Evolutionary conservation across 2,888 invertebrate genomes (phyloP).

Genomic region (Auanema freiburgensis): DNA sequence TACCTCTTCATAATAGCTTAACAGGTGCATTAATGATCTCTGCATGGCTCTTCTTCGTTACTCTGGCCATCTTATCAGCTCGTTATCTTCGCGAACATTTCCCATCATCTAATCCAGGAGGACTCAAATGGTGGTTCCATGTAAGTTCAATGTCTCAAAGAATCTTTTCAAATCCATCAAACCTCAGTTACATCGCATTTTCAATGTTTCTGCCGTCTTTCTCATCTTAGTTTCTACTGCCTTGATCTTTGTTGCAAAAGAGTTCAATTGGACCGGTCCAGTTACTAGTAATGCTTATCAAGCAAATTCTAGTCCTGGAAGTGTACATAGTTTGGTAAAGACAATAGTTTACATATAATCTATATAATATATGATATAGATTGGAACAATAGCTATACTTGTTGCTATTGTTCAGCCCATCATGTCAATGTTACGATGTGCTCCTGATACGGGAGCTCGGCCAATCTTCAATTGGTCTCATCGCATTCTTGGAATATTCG

Average conservation of each 20-base stretch:
- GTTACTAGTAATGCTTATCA: slow-evolving; percentile 4
- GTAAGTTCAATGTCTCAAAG: too few species aligned
- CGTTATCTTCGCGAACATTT: slow-evolving; percentile 25
- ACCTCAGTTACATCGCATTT: slow-evolving; percentile 24
- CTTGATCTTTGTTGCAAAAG: slow-evolving; percentile 23
- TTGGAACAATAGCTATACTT: slow-evolving; percentile 18
- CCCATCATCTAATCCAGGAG: slow-evolving; percentile 17
- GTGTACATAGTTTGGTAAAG: slow-evolving; percentile 23
- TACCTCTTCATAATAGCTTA: not conserved
- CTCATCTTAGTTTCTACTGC: slow-evolving; percentile 16
- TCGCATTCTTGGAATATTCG: slow-evolving; percentile 19
- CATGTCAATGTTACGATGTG: slow-evolving; percentile 22
- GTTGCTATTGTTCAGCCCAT: slow-evolving; percentile 18
- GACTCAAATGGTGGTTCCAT: slow-evolving; percentile 29
- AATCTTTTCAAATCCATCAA: not conserved
- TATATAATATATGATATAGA: slow-evolving; percentile 2
- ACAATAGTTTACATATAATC: not conserved
- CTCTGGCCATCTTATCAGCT: slow-evolving; percentile 20
- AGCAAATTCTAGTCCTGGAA: slow-evolving; percentile 17
- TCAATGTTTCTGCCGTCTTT: slow-evolving; percentile 18
- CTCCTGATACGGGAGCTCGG: slow-evolving; percentile 24
- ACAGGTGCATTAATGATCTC: slow-evolving; percentile 23
- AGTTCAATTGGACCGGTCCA: slow-evolving; percentile 25
- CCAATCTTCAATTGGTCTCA: slow-evolving; percentile 27
- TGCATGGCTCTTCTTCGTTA: slow-evolving; percentile 22